phyloP scores from a whole-genome alignment of 2,113 vertebrate genomes.

The Vidua chalybeata region DNA sequence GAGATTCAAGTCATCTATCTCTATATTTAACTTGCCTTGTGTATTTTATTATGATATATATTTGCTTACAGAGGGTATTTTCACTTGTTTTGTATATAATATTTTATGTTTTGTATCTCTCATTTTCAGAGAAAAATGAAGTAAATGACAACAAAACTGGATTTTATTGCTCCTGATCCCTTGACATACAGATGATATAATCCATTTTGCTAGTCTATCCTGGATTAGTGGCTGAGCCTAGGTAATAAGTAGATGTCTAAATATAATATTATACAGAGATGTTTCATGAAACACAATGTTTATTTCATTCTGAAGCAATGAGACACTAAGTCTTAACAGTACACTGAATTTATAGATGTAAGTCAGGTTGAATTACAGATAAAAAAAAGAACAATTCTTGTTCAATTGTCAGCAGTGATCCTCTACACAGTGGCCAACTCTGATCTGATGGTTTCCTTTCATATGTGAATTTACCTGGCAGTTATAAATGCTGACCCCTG shows the following conservation, averaged over 20 bases:
- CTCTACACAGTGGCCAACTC: neutral
- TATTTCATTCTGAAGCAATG: neutral
- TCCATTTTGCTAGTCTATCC: neutral
- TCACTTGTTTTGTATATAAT: neutral
- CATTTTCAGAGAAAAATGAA: neutral
- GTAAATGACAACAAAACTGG: neutral
- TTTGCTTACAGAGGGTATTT: neutral
- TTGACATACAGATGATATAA: neutral
- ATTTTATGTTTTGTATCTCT: neutral
- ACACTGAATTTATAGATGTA: neutral
- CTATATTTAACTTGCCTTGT: neutral
- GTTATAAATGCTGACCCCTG: neutral
- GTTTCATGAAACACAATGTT: neutral
- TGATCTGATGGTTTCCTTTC: neutral
- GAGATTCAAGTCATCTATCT: neutral
- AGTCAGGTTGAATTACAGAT: neutral
- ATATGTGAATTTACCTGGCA: neutral
- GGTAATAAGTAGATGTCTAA: neutral
- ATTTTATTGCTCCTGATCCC: neutral
- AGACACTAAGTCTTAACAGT: neutral
- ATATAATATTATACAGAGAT: neutral
- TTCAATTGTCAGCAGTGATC: neutral
- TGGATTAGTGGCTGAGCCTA: neutral
- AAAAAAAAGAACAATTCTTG: neutral
- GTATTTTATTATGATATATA: neutral